Evolutionary conservation across 2,888 invertebrate genomes (phyloP), one percentile per base, ranked within the genome.

Genomic region (Zhengitettix transpicula): DNA sequence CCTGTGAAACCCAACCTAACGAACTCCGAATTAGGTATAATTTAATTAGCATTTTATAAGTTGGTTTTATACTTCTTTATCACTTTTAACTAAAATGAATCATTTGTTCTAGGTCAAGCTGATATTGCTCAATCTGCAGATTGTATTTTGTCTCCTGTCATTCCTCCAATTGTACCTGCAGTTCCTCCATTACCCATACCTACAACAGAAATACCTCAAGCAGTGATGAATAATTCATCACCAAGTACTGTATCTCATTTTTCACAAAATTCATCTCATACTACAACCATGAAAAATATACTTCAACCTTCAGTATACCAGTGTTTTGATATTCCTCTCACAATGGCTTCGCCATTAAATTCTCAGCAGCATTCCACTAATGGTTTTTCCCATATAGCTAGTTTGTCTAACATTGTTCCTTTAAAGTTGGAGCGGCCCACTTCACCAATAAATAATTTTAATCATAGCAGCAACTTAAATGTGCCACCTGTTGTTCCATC

Each of bases 401-500:
- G 41, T 57, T 40, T 57, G 14, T 15, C 57, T 11, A 14, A 56
- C 10, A 14, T 60, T n/a, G 14, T n/a, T 14, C 42, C 57, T 10
- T 15, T 56, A 17, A 59, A 56, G 52, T 55, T 42, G 10, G 60
- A 56, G 14, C 41, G 52, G 41, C 41, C 17, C 14, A 40, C 56
- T 7, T 47, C 59, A 41, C 54, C 56, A n/a, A 42, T 52, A 12
- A 52, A 28, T 9, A 47, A 47, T 47, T 57, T 57, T 42, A 58
- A 57, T 40, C 70, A 63, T 70, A 71, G 72, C 15, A 47, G n/a
- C n/a, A 47, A 47, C n/a, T 70, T 77, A 61, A 74, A 75, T 8
- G 74, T 78, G 69, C 74, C 74, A 62, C 73, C 77, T 68, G 76
- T 79, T 0, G 80, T 83, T 61, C 72, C 80, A 1, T 83, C 84